Base-by-base conservation (phyloP, 2,888 invertebrate species). In the Rhorus exstirpatorius region DNA sequence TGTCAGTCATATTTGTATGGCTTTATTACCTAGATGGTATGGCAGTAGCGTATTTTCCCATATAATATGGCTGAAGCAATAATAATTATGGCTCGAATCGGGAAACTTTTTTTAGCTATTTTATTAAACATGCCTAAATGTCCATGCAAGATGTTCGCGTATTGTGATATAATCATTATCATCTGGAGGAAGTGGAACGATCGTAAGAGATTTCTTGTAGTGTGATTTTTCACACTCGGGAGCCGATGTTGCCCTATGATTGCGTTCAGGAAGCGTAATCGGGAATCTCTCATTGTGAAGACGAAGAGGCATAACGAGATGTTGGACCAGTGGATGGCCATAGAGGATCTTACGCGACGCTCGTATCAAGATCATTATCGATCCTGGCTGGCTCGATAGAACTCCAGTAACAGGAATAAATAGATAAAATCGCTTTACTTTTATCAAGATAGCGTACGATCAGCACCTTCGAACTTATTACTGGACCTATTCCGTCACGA, bases 401-500 rank as follows among this genome's bases (percentile, higher is more conserved):
- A 55, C 63, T 49, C 55, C 51, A 46, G 35, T 75, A 70, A 63
- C 63, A 35, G 58, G 68, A 61, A 88, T 87, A 86, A 88, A 84
- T 87, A 90, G 90, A 91, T 92, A 91, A 91, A 89, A 92, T 92
- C 90, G 88, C 86, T 79, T 61, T 21, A 51, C 58, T 86, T 77
- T 78, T 76, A 87, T 86, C 86, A 83, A 85, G 86, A 86, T 87
- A 88, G 87, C 83, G 86, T 83, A 83, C 85, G 86, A 87, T 89
- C 88, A 86, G 86, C 88, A 89, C 87, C 86, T 87, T 86, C 83
- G 68, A 81, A 86, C 84, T 86, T 86, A 87, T 90, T 86, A 88
- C 86, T 87, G 83, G 86, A 87, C 86, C 82, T 46, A 38, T 68
- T 65, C 68, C 83, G 83, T 86, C 86, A 86, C 80, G 75, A 67